Base-by-base conservation (phyloP, 1,140 invertebrate species). In the Neodiprion virginianus region DNA sequence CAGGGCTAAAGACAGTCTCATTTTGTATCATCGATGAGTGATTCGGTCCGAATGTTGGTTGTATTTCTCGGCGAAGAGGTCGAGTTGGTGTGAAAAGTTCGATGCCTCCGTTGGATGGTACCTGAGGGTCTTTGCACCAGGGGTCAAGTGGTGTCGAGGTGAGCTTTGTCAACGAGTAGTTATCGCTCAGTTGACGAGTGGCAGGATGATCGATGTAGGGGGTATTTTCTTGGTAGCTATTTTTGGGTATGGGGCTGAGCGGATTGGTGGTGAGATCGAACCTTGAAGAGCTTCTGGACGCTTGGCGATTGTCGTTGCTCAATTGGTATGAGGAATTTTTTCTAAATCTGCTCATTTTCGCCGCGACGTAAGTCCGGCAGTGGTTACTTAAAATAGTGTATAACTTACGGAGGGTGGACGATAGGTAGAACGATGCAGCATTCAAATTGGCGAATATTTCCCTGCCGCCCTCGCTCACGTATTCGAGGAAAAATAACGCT, bases 121-220 rank as follows among this genome's bases (percentile, higher is more conserved):
- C 28, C 1, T 72, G 40, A 9, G 78, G 76, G 3, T 79, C 80
- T 1, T 75, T 81, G 11, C 71, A 78, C 17, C 71, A 70, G 28
- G 72, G 21, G 0, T 75, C 47, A 5, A 86, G 21, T 7, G 85
- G 86, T 2, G 85, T 87, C 0, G 84, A 85, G 0, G 83, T 85
- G 3, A 78, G 70, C 28, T 82, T 78, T 14, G 12, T 65, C 8
- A 67, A 66, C 10, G 74, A 68, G 0, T 72, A 72, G 8, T 66
- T 48, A 23, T 47, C 47, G 47, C 17, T 5, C 1, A 7, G 17
- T 14, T 17, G 61, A 65, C 61, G 12, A 21, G 12, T 14, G 3
- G 73, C 40, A 5, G 5, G 28, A 40, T 5, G 28, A 1, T 8
- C 66, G 7, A 10, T n/a, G 21, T 68, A 74, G 10, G 47, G 48